Conservation (phyloP, 1,140 invertebrate genomes). For the Caenorhabditis inopinata region DNA sequence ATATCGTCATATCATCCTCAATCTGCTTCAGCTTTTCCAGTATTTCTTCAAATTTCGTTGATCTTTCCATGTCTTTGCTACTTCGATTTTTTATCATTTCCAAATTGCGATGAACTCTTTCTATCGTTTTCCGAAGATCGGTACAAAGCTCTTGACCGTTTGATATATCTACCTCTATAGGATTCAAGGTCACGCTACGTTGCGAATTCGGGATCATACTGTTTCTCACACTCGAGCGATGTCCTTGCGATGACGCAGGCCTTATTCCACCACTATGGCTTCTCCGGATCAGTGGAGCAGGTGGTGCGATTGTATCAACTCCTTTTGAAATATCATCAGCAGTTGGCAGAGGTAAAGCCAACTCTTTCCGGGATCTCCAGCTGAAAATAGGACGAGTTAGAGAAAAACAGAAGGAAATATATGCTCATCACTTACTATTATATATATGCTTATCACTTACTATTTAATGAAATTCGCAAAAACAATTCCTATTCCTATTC, state of each 20-base stretch:
- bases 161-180: not conserved
- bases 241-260: not conserved
- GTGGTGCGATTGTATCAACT: not conserved
- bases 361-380: not conserved
- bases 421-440: too few relatives aligned
- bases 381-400: not conserved
- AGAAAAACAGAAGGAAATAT: too few relatives aligned
- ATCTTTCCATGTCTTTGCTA: constrained; percentile 34
- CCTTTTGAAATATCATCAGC: not conserved
- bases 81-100: constrained; percentile 44
- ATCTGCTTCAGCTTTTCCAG: not conserved
- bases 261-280: constrained; percentile 1
- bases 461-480: constrained; percentile 13
- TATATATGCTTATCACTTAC: not conserved
- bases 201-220: not conserved
- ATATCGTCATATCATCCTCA: not conserved
- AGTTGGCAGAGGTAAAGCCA: not conserved
- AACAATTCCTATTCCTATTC: constrained; percentile 8
- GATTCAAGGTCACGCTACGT: not conserved
- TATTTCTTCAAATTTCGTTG: constrained; percentile 3
- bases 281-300: not conserved
- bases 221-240: not conserved
- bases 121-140: constrained; percentile 20
- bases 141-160: constrained; percentile 5
- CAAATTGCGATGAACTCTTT: constrained; percentile 26